Evolutionary conservation across 2,113 vertebrate genomes (phyloP), one percentile per base, ranked within the genome.

Genomic region (Pachyramphus minor): DNA sequence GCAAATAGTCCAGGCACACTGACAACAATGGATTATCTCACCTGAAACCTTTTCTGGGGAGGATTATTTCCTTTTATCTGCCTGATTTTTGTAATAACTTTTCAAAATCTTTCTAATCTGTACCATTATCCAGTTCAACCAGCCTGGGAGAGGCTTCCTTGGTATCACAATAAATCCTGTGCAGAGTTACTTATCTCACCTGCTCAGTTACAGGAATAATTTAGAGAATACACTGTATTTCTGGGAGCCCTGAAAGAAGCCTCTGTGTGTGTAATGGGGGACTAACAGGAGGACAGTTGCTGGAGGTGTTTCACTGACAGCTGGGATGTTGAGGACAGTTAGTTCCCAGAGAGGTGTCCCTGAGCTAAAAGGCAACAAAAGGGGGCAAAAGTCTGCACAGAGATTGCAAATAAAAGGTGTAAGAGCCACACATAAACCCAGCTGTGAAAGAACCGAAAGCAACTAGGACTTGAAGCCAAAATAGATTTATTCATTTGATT

Each of bases 191-290:
- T 87, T n/a, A 14, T 35, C 37, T 66, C 62, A 23, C 33, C 31
- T 20, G n/a, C 35, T 39, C 47, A 52, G n/a, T 50, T 74, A 3
- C 37, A n/a, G 41, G 50, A 24, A 19, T 49, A 6, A 28, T 71
- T 64, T 31, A 5, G 47, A 23, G 63, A 21, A 8, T 8, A 6
- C 9, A 0, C 11, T 59, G 4, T 9, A 1, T 66, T 74, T 41
- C 35, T 63, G 80, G 47, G 71, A 49, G 30, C 19, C 22, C 90
- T 31, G 37, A 2, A 27, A 39, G 35, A 44, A 39, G 20, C 7
- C 18, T 53, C 17, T 62, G 60, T 1, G 17, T 14, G 42, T 62
- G 31, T 74, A 41, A 1, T n/a, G n/a, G 55, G 68, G 53, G 22
- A 15, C 31, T 10, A 7, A 2, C 3, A 56, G 73, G 55, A 56